Evolutionary conservation across 1,140 invertebrate genomes (phyloP).

Genomic region (Cherax destructor): DNA sequence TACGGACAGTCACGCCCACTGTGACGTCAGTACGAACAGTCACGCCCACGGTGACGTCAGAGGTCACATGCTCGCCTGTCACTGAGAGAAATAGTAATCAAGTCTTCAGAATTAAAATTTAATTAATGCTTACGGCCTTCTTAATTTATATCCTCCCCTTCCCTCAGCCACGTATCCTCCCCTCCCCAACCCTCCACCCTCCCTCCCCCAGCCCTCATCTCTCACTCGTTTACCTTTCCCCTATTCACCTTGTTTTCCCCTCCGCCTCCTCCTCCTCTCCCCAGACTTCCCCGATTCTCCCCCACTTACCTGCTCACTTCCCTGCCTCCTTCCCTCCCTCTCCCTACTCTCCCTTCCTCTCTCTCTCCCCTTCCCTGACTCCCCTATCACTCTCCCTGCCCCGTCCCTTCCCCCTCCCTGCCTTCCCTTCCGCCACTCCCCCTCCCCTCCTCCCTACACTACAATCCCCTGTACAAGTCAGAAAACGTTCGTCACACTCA

Average conservation of each 20-base stretch:
- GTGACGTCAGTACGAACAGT: too few relatives aligned
- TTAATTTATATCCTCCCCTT: too few relatives aligned
- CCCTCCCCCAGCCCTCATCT: neutral
- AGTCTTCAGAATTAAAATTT: too few relatives aligned
- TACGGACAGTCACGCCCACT: too few relatives aligned
- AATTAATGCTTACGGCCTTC: too few relatives aligned
- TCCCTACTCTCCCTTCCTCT: neutral
- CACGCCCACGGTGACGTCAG: too few relatives aligned
- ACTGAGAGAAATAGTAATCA: too few relatives aligned
- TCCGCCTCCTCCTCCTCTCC: neutral
- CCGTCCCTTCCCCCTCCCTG: neutral
- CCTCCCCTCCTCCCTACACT: neutral
- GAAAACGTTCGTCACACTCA: neutral
- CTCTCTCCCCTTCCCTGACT: too few relatives aligned
- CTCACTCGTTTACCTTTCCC: neutral
- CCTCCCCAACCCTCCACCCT: neutral
- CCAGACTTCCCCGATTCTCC: neutral
- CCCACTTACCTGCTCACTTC: neutral
- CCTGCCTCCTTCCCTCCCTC: neutral
- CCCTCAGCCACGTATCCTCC: neutral
- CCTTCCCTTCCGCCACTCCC: neutral
- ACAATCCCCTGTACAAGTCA: neutral
- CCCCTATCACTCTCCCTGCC: neutral
- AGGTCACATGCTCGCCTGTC: too few relatives aligned
- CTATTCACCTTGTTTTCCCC: neutral